Evolutionary conservation across 2,113 vertebrate genomes (phyloP).

Genomic region (Empidonax alnorum): DNA sequence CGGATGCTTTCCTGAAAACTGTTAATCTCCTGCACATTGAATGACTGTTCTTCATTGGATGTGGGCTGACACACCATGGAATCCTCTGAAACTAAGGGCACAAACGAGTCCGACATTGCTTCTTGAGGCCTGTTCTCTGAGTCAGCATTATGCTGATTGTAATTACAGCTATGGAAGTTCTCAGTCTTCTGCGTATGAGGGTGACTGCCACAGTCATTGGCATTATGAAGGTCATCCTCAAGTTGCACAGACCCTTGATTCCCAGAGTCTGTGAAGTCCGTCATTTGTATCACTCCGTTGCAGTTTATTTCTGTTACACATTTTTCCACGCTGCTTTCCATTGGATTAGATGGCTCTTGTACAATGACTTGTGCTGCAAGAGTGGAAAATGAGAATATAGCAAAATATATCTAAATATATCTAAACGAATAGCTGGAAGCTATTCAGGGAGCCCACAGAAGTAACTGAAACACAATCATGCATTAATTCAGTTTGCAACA

Average conservation of each 20-base stretch:
- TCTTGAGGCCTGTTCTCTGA: conserved; percentile 55
- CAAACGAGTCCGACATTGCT: conserved; percentile 56
- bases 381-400: conserved; percentile 1
- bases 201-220: conserved; percentile 73
- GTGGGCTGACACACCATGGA: conserved; percentile 70
- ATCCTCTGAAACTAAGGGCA: conserved; percentile 51
- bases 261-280: conserved; percentile 55
- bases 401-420: background rate
- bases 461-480: background rate
- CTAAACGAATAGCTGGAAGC: background rate
- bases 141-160: conserved; percentile 58
- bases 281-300: conserved; percentile 76
- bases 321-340: conserved; percentile 60
- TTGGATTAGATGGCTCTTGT: conserved; percentile 46
- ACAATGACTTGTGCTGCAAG: conserved; percentile 58
- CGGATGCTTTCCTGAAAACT: conserved; percentile 75
- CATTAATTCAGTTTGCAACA: background rate
- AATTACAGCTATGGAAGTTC: conserved; percentile 12
- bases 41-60: background rate
- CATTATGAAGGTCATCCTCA: conserved; percentile 83
- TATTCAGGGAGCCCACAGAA: background rate
- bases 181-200: conserved; percentile 40
- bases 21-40: conserved; percentile 67
- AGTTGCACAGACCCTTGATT: conserved; percentile 69
- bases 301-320: conserved; percentile 79